Conservation (phyloP, 2,888 invertebrate genomes). For the Schizaphis graminum region DNA sequence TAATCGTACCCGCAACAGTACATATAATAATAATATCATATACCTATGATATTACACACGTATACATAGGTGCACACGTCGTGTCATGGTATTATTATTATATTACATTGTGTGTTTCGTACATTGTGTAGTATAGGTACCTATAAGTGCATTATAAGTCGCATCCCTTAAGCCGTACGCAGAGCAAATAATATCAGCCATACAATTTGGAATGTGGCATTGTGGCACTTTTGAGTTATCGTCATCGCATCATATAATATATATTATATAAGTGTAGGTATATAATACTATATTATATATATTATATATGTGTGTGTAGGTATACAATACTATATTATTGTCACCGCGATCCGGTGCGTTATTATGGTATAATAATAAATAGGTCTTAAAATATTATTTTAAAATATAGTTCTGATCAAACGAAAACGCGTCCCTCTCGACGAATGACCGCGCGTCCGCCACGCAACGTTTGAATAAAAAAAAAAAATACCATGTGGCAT, state of each 20-base stretch:
- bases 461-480: neutral
- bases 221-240: neutral
- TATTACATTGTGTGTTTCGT: neutral
- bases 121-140: neutral
- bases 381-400: neutral
- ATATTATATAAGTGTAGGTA: no score
- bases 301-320: no score
- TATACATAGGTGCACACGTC: neutral
- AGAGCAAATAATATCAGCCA: neutral
- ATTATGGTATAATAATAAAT: neutral
- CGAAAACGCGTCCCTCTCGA: neutral
- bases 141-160: neutral
- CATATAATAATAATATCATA: neutral
- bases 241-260: neutral
- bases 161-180: neutral
- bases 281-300: neutral
- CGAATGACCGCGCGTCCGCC: neutral
- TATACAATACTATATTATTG: neutral
- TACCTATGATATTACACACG: neutral
- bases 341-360: neutral
- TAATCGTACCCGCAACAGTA: neutral
- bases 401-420: neutral
- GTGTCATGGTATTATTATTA: neutral
- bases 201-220: neutral
- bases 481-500: neutral